Conservation (phyloP, 2,113 vertebrate species). For the Cinclus mexicanus region DNA sequence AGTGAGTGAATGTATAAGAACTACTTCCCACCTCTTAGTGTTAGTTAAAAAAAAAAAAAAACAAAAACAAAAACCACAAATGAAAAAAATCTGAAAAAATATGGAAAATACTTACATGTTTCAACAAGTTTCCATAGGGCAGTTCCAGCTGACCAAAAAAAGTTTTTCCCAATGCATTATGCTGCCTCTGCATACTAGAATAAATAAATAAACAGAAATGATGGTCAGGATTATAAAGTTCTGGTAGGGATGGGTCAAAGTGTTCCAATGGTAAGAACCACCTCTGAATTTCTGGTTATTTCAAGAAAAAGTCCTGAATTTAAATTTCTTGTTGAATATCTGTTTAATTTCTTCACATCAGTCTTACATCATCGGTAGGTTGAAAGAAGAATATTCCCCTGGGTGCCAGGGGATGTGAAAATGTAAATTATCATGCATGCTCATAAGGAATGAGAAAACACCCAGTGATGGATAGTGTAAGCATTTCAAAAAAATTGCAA, state of each 20-base stretch:
- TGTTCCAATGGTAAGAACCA: background rate
- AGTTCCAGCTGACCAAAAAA: background rate
- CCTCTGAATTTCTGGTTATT: background rate
- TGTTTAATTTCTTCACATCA: background rate
- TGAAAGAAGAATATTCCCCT: background rate
- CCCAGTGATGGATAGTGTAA: accelerated
- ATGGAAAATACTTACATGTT: background rate
- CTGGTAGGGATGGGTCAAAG: background rate
- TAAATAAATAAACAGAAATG: background rate
- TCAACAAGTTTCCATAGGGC: background rate
- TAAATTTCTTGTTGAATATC: background rate
- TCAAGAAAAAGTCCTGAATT: background rate
- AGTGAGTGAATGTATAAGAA: background rate
- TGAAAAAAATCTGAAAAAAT: no score
- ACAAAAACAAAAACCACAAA: no score
- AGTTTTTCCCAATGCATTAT: background rate
- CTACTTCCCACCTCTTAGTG: background rate
- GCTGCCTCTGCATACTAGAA: background rate
- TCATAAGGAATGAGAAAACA: background rate
- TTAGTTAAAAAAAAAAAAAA: background rate
- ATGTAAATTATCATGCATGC: background rate
- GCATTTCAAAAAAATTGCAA: background rate
- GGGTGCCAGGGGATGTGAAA: background rate
- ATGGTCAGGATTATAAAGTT: background rate
- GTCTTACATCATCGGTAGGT: background rate